Conservation (phyloP, 2,888 invertebrate genomes). For the Rhimphoctona megacephalus region DNA sequence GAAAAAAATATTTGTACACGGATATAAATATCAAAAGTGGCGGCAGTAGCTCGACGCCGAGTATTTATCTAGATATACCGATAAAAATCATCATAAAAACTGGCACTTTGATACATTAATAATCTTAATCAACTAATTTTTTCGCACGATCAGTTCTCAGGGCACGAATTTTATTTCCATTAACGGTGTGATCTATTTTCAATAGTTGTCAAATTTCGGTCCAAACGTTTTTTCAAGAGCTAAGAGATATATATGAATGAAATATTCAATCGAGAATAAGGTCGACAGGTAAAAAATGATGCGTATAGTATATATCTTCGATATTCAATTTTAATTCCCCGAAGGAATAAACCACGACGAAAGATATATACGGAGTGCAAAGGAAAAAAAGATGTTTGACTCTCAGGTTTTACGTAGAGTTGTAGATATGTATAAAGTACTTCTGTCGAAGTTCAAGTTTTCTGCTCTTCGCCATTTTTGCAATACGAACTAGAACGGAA, state of each 20-base stretch:
- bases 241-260: constrained; percentile 6
- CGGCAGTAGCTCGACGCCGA: neutral
- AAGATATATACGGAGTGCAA: neutral
- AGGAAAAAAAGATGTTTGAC: constrained; percentile 2
- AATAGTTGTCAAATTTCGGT: neutral
- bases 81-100: neutral
- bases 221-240: neutral
- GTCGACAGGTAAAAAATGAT: constrained; percentile 21
- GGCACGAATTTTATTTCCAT: neutral
- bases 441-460: constrained; percentile 28
- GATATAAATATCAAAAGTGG: neutral
- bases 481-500: constrained; percentile 30
- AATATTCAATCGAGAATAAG: constrained; percentile 53
- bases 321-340: constrained; percentile 65
- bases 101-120: neutral
- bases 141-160: neutral
- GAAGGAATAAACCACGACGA: constrained; percentile 24
- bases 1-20: constrained; percentile 37
- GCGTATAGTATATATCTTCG: constrained; percentile 5
- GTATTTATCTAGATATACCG: neutral
- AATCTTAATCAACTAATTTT: neutral
- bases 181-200: neutral
- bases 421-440: neutral
- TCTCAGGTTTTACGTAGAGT: neutral
- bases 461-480: constrained; percentile 25